Percentiles rank a stretch among this genome's conserved stretches.
phyloP scores from a whole-genome alignment of 2,888 invertebrate species.

The Ashinkailepas kermadecensis region DNA sequence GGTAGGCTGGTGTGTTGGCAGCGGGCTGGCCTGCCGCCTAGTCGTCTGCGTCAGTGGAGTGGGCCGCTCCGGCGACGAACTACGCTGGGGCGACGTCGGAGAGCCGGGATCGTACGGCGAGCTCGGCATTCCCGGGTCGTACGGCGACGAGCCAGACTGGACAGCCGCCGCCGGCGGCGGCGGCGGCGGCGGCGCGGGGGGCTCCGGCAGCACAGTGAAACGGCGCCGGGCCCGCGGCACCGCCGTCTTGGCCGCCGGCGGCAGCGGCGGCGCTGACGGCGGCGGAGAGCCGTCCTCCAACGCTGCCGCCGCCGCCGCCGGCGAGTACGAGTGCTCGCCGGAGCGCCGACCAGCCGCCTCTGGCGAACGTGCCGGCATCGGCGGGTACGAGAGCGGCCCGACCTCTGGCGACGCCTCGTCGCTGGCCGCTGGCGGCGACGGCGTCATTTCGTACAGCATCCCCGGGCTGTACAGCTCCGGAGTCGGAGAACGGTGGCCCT shows the following conservation, averaged over 20 bases:
- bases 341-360: no score
- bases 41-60: neutral
- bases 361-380: no score
- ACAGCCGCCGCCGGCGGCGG: neutral
- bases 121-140: neutral
- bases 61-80: neutral
- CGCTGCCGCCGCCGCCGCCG: no score
- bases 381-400: neutral
- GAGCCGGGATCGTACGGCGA: neutral
- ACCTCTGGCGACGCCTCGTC: neutral
- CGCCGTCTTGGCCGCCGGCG: neutral
- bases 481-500: neutral
- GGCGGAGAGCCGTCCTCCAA: no score
- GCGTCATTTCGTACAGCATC: neutral
- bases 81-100: neutral
- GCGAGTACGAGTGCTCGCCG: no score
- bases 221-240: neutral
- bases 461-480: neutral
- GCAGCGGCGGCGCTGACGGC: neutral
- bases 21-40: neutral
- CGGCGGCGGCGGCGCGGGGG: neutral
- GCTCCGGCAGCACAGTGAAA: neutral
- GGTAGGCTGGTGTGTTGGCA: neutral
- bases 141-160: neutral
- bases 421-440: constrained; percentile 1